Evolutionary conservation across 2,888 invertebrate genomes (phyloP), one percentile per base, ranked within the genome.

Genomic region (Acrocyrtus sp.): DNA sequence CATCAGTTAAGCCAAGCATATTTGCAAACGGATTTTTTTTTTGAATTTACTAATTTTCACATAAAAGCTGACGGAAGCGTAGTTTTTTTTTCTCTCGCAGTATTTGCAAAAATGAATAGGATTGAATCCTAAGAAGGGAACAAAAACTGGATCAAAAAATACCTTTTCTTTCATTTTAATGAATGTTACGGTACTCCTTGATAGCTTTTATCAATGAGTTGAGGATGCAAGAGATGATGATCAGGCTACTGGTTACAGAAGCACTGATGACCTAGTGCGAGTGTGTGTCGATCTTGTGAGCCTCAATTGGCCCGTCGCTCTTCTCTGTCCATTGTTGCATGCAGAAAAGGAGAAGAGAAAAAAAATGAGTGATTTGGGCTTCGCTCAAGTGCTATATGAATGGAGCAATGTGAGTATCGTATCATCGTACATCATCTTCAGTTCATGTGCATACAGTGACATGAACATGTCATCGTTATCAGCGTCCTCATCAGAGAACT

Each of bases 101-200:
- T n/a, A 19, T 45, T 5, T n/a, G 45, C n/a, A 17, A 10, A 45
- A 45, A 12, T 45, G 10, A 45, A 17, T 15, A 45, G 45, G 41
- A 34, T n/a, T n/a, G n/a, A n/a, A n/a, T n/a, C n/a, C n/a, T n/a
- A n/a, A n/a, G n/a, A n/a, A n/a, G n/a, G n/a, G n/a, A n/a, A n/a
- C n/a, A n/a, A 60, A 68, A 66, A 62, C 75, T 72, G 75, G 66
- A 70, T 66, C 69, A 75, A 66, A 62, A 68, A n/a, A n/a, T n/a
- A 72, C 68, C 41, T 67, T 62, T 72, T 69, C 69, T 50, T 43
- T 43, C 68, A 60, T 62, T 58, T 60, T 67, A 72, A 75, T 67
- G 66, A 73, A 67, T 47, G 57, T 73, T 73, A 73, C 73, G 72
- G 72, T 73, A 73, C 67, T 67, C 41, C 39, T 34, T 73, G 66